Base-by-base conservation (phyloP, 92 coral and sea anemone genomes). In the Palythoa caribaeorum region DNA sequence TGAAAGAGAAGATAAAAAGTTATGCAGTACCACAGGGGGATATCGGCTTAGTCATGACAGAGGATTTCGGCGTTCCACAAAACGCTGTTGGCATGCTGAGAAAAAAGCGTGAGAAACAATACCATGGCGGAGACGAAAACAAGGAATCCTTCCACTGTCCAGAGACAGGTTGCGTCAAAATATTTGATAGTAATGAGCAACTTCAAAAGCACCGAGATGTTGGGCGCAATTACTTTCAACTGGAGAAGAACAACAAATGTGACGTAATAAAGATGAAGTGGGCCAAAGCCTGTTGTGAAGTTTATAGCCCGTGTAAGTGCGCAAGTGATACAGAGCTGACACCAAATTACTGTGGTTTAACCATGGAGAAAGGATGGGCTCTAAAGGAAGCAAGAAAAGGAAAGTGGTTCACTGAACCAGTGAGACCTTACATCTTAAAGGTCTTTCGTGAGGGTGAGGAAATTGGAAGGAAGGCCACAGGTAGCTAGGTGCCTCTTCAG, bases 401-500 rank as follows among this genome's bases (percentile, higher is more conserved):
- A 37, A 74, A 37, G 11, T 48, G 88, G 79, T 87, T 80, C 66
- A 87, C 93, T 7, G 88, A 87, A 71, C 66, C 83, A 47, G 84
- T 54, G 38, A 90, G 83, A 83, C 71, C 51, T 38, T 76, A 87
- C 80, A 78, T 90, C 19, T 55, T 35, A 44, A 83, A 87, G n/a
- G 15, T 81, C 50, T 80, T 90, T 38, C 52, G 69, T 73, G 73
- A 83, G 14, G 85, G 91, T 35, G 88, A 90, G 79, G 91, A 90
- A 39, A 87, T 71, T 12, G 91, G 85, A 11, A 86, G 71, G 57
- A 90, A 90, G 78, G 84, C 90, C 74, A 90, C 36, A 62, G 87
- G 84, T 36, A 19, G 40, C 35, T 86, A 89, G 14, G 86, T 89
- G 47, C 70, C 78, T 11, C 47, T 66, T 35, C 60, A 79, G 85